Conservation (phyloP, 1,140 invertebrate species). For the Trissolcus basalis region DNA sequence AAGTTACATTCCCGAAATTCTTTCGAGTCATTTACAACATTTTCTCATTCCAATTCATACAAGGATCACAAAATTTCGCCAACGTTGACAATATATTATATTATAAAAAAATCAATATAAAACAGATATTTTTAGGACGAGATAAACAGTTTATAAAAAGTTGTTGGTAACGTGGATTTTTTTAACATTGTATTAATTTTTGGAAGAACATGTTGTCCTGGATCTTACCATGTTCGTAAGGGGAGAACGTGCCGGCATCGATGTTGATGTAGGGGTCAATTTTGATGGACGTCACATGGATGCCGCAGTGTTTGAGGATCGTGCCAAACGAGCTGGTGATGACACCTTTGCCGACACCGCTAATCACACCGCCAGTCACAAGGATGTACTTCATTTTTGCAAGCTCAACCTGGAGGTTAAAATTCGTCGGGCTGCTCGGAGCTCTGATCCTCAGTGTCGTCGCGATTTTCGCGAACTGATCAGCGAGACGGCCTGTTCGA, state of each 20-base stretch:
- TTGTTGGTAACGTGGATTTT: too few relatives aligned
- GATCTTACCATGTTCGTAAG: conserved; percentile 95
- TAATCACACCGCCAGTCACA: conserved; percentile 98
- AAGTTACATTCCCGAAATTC: too few relatives aligned
- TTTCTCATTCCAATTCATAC: too few relatives aligned
- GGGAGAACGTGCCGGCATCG: conserved; percentile 98
- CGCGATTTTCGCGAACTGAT: conserved; percentile 3
- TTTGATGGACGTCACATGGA: conserved; percentile 97
- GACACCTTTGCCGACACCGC: conserved; percentile 98
- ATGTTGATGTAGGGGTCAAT: conserved; percentile 99
- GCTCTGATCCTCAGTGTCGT: neutral
- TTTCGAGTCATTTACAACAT: too few relatives aligned
- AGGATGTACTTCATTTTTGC: conserved; percentile 95
- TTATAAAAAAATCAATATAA: too few relatives aligned
- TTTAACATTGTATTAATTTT: too few relatives aligned
- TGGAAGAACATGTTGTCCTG: neutral
- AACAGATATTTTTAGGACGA: too few relatives aligned
- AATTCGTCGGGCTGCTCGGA: neutral
- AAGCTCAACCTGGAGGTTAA: neutral
- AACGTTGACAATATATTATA: too few relatives aligned
- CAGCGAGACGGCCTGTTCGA: neutral
- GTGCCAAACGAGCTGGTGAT: conserved; percentile 97
- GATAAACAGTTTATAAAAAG: too few relatives aligned
- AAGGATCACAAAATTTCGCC: too few relatives aligned
- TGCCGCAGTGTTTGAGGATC: conserved; percentile 93